Base-by-base conservation (phyloP, 2,113 vertebrate species). In the Misgurnus anguillicaudatus region DNA sequence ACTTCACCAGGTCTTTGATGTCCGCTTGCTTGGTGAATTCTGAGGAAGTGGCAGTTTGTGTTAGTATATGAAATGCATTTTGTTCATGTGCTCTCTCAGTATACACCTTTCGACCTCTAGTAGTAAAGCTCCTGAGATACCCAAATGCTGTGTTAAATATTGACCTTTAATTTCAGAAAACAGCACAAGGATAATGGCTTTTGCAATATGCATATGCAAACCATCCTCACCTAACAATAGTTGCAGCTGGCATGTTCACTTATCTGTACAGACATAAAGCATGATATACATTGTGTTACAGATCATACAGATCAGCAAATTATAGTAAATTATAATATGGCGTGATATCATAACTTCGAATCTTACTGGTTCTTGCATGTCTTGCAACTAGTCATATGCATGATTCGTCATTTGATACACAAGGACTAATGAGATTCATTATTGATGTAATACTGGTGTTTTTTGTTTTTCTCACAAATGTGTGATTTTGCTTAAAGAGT, bases 1-100 rank as follows among this genome's bases (percentile, higher is more conserved):
- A 24, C 48, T 41, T 45, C 41, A 76, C 66, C 13, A 13, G 17
- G 38, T 62, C 80, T 77, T 82, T 77, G 75, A 78, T 45, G 69
- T 58, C 79, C 38, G 10, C 63, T 60, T 14, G 21, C 60, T 31
- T 63, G 55, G 45, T n/a, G 38, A 67, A 57, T 57, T 83, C 45
- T 75, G 24, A 67, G 53, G 61, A 71, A 55, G 71, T 24, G 42
- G 65, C 38, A 31, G 3, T 63, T 41, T 53, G 63, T 31, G 14
- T 21, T 21, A 75, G 31, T 14, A 72, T 21, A 16, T 41, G 47
- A 72, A 16, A 4, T 47, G 6, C 4, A 9, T 14, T 31, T 8
- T 68, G 53, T 51, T 51, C 31, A 36, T 9, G 8, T 69, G 24
- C 24, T 31, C 24, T 69, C 42, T 68, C 65, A 38, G 68, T 55